A percentile compares a stretch with the other conserved stretches of the same genome.
These are phyloP conservation scores for Drosophila acutilabella DNA, from an alignment of 2,888 invertebrate genomes.

Conservation along the genomic window DNA sequence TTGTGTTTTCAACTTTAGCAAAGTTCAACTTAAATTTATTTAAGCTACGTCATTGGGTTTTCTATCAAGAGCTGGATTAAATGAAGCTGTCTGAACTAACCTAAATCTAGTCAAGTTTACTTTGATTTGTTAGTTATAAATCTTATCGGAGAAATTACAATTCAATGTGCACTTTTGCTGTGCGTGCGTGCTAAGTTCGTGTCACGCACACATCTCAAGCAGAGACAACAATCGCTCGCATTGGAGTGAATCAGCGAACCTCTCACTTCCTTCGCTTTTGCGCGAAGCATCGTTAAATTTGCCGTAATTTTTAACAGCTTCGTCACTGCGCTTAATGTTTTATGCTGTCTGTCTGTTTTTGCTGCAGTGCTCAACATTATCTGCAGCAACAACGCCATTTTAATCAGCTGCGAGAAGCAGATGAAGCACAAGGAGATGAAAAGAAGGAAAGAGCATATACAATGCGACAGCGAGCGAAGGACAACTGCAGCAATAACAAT, in stretches of 20 bases:
- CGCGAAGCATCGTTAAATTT: conserved; percentile 36
- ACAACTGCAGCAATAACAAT: conserved; percentile 26
- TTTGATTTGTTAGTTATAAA: no score
- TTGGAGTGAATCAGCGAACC: conserved; percentile 40
- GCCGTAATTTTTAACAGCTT: conserved; percentile 47
- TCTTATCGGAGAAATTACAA: no score
- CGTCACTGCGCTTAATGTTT: conserved; percentile 47
- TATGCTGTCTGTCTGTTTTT: conserved; percentile 32
- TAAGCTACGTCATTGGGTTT: no score
- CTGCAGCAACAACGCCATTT: conserved; percentile 32
- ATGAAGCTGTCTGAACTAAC: no score
- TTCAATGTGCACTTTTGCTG: no score
- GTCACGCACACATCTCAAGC: conserved; percentile 25
- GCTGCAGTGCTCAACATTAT: conserved; percentile 31
- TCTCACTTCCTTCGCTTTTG: conserved; percentile 7
- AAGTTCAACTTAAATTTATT: no score
- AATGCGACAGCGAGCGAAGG: conserved; percentile 21
- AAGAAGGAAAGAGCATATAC: conserved; percentile 13
- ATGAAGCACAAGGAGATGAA: conserved; percentile 1
- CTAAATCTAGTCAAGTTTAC: no score
- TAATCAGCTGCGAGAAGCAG: conserved; percentile 42
- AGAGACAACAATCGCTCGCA: conserved; percentile 14
- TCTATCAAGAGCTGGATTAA: no score
- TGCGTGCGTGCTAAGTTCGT: not conserved
- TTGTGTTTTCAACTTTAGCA: no score